Conservation (phyloP, 2,797 vertebrate species). For the Pseudopleuronectes americanus region DNA sequence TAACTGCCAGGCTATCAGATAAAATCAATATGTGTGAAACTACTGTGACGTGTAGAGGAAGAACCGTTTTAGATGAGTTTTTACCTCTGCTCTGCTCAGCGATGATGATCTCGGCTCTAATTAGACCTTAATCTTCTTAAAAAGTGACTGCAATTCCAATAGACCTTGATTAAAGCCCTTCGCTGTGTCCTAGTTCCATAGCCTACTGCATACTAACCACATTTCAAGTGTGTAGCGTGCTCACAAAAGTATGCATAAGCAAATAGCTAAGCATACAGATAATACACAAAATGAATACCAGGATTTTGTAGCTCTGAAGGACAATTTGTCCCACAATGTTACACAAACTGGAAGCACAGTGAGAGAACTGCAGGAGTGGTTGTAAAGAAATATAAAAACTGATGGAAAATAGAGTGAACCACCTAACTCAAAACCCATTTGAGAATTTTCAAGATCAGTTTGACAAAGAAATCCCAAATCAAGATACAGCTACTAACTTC, state of each 20-base stretch:
- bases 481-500: no score
- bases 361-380: neutral
- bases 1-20: slow-evolving; percentile 10
- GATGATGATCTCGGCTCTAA: slow-evolving; percentile 25
- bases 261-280: neutral
- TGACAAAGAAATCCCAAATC: no score
- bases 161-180: slow-evolving; percentile 37
- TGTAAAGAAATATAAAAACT: neutral
- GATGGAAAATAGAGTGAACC: neutral
- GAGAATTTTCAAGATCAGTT: neutral
- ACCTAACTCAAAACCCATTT: neutral
- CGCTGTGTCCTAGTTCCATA: slow-evolving; percentile 24
- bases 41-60: neutral
- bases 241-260: slow-evolving; percentile 14
- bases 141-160: slow-evolving; percentile 31
- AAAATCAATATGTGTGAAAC: slow-evolving; percentile 16
- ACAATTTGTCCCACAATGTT: slow-evolving; percentile 8
- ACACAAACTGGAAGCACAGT: neutral
- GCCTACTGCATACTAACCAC: slow-evolving; percentile 1
- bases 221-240: slow-evolving; percentile 5
- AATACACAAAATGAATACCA: neutral
- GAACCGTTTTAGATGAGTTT: slow-evolving; percentile 7
- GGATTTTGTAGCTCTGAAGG: slow-evolving; percentile 21
- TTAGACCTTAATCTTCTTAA: slow-evolving; percentile 24
- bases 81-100: neutral